phyloP scores from a whole-genome alignment of 2,113 vertebrate species.

The Cyphomyrus discorhynchus region DNA sequence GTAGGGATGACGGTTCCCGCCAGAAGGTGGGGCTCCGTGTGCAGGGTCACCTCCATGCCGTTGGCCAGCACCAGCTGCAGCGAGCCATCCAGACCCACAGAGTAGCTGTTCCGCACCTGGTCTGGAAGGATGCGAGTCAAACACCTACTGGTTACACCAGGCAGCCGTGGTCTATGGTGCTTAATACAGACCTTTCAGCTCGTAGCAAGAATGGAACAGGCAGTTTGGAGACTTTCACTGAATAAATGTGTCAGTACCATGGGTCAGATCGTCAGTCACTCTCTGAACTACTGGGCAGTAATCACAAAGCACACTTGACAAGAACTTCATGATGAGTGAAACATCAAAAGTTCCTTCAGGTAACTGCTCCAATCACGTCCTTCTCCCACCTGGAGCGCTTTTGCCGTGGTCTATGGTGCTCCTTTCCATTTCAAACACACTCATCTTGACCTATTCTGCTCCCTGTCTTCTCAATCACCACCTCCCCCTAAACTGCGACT shows the following conservation, averaged over 20 bases:
- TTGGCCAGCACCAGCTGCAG: constrained; percentile 86
- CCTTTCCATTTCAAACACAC: background rate
- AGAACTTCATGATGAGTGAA: background rate
- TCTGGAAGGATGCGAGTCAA: constrained; percentile 55
- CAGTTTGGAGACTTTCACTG: background rate
- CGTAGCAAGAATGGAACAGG: background rate
- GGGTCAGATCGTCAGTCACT: background rate
- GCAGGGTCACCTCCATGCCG: constrained; percentile 91
- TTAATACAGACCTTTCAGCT: background rate
- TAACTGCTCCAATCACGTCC: background rate
- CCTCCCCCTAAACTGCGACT: background rate
- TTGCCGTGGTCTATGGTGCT: background rate
- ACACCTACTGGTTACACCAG: background rate
- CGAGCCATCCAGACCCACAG: constrained; percentile 86
- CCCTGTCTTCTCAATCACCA: background rate
- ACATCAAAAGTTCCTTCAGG: background rate
- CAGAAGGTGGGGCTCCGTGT: constrained; percentile 91
- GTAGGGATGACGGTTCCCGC: constrained; percentile 93
- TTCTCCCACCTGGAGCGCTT: background rate
- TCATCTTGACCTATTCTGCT: background rate
- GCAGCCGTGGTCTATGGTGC: background rate
- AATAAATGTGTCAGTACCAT: background rate
- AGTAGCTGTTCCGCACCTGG: constrained; percentile 97
- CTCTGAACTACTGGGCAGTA: background rate
- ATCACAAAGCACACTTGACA: background rate